phyloP scores from a whole-genome alignment of 2,888 invertebrate genomes.

The Stramonita haemastoma region DNA sequence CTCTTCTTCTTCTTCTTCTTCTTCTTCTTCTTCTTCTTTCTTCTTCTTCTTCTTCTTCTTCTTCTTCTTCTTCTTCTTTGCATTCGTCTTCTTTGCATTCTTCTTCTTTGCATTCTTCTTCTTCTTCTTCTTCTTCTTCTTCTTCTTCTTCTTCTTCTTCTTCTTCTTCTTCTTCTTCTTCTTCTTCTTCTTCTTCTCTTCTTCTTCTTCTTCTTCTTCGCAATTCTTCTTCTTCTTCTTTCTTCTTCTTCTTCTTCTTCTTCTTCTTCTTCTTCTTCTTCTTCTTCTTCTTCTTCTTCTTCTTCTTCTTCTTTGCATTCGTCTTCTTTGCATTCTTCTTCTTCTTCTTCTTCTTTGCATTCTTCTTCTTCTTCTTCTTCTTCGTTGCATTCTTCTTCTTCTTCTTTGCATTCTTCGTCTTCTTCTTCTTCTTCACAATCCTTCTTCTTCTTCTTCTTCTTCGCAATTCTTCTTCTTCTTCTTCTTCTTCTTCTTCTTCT shows the following conservation, averaged over 20 bases:
- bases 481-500: neutral
- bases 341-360: too few species aligned
- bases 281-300: neutral
- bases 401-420: too few species aligned
- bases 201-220: too few species aligned
- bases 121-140: neutral
- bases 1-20: slow-evolving; percentile 32
- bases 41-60: neutral
- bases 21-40: slow-evolving; percentile 5
- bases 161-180: neutral
- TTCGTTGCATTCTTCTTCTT: too few species aligned
- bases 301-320: too few species aligned
- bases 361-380: too few species aligned
- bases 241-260: neutral
- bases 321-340: too few species aligned
- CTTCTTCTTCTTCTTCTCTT: too few species aligned
- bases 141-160: neutral
- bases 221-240: neutral
- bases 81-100: neutral
- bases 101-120: neutral
- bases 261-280: neutral
- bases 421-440: too few species aligned
- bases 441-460: too few species aligned
- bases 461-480: too few species aligned
- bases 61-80: neutral